Percentiles rank a stretch among this genome's conserved stretches.
phyloP scores from a whole-genome alignment of 2,797 vertebrate species.

The Prunella strophiata region DNA sequence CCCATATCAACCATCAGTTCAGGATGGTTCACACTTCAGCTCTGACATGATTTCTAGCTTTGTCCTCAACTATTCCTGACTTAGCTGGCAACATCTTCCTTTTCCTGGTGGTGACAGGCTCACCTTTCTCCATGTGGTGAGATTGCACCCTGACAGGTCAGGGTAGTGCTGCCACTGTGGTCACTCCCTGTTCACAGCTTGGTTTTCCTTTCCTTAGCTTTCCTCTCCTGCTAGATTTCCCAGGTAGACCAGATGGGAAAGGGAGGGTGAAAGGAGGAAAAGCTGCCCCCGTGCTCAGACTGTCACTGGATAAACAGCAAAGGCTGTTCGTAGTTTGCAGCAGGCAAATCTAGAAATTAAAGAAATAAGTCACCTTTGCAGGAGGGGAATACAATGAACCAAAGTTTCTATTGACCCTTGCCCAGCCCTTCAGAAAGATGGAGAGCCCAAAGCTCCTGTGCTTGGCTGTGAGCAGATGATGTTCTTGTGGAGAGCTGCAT shows the following conservation, averaged over 20 bases:
- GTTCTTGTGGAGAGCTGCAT: background rate
- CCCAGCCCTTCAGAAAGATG: background rate
- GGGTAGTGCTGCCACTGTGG: background rate
- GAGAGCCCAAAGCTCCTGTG: background rate
- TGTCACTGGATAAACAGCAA: background rate
- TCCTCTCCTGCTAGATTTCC: background rate
- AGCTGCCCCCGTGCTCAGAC: rapidly evolving
- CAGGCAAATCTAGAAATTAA: background rate
- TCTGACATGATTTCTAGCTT: background rate
- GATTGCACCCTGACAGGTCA: background rate
- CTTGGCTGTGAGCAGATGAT: background rate
- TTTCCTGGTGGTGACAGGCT: background rate
- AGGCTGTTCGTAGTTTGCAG: background rate
- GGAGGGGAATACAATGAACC: background rate
- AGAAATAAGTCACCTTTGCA: background rate
- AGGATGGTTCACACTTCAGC: background rate
- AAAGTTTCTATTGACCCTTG: background rate
- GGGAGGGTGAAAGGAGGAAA: background rate
- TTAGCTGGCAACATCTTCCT: background rate
- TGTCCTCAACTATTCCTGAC: background rate
- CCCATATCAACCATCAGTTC: background rate
- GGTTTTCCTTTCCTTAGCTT: background rate
- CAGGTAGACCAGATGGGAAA: background rate
- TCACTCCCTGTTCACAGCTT: background rate
- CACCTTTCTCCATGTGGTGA: background rate